phyloP scores from a whole-genome alignment of 2,888 invertebrate species.

The Auanema sp. region DNA sequence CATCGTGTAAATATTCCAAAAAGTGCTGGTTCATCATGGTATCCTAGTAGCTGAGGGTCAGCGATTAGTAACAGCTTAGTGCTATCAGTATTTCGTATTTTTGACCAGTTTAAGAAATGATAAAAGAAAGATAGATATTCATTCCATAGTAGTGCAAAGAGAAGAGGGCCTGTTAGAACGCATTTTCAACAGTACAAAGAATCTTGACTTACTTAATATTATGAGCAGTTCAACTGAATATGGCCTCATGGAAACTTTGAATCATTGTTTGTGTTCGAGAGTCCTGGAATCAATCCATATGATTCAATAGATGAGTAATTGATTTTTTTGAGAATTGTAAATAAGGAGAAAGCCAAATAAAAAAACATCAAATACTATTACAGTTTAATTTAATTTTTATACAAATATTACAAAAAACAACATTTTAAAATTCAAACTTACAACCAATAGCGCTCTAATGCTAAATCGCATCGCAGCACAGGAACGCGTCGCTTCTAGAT shows the following conservation, averaged over 20 bases:
- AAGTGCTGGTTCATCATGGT: slow-evolving; percentile 74
- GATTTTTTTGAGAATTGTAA: not conserved
- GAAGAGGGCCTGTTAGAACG: slow-evolving; percentile 18
- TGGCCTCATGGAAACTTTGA: not conserved
- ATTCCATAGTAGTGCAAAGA: slow-evolving; percentile 27
- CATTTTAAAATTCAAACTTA: too few relatives aligned
- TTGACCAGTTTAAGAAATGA: slow-evolving; percentile 6
- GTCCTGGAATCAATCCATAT: not conserved
- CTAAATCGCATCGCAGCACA: too few relatives aligned
- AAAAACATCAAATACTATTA: too few relatives aligned
- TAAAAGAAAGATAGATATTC: slow-evolving; percentile 32
- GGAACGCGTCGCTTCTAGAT: too few relatives aligned
- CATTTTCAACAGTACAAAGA: not conserved
- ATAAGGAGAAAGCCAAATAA: too few relatives aligned
- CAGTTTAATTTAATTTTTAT: too few relatives aligned
- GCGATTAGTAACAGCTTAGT: slow-evolving; percentile 69
- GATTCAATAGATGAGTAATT: not conserved
- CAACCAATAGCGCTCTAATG: too few relatives aligned
- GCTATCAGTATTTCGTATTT: too few relatives aligned
- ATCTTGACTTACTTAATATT: not conserved
- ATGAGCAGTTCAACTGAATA: not conserved
- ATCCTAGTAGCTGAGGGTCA: slow-evolving; percentile 89
- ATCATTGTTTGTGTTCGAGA: not conserved
- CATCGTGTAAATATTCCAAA: slow-evolving; percentile 77
- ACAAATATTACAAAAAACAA: too few relatives aligned